These are phyloP conservation scores for Axea sp. DNA, from an alignment of 2,888 invertebrate genomes.

Conservation along the genomic window DNA sequence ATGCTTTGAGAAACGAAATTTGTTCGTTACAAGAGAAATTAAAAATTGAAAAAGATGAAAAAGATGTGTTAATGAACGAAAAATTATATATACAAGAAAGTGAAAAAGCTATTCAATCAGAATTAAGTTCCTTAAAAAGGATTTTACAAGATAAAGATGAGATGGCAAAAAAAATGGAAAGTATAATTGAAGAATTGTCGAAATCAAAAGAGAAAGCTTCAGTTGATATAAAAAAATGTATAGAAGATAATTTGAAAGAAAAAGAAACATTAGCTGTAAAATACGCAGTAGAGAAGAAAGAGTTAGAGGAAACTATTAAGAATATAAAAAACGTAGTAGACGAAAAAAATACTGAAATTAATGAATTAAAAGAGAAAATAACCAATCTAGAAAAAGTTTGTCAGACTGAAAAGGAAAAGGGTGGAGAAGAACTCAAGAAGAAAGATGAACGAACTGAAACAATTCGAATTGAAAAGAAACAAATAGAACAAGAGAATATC, in stretches of 20 bases:
- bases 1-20: slow-evolving; percentile 41
- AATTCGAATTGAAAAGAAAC: slow-evolving; percentile 66
- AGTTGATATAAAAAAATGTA: slow-evolving; percentile 58
- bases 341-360: slow-evolving; percentile 80
- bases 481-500: slow-evolving; percentile 77
- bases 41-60: slow-evolving; percentile 80
- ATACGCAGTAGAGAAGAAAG: slow-evolving; percentile 79
- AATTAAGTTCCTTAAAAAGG: slow-evolving; percentile 63
- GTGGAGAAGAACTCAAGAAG: slow-evolving; percentile 69
- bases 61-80: slow-evolving; percentile 80
- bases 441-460: slow-evolving; percentile 63
- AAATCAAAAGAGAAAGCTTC: slow-evolving; percentile 72
- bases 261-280: too few species aligned
- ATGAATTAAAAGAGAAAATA: slow-evolving; percentile 79
- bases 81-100: slow-evolving; percentile 81
- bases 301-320: too few species aligned
- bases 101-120: slow-evolving; percentile 69
- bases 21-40: slow-evolving; percentile 79
- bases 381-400: slow-evolving; percentile 74
- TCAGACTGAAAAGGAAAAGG: slow-evolving; percentile 65
- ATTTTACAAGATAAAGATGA: slow-evolving; percentile 67
- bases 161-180: slow-evolving; percentile 80
- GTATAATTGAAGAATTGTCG: slow-evolving; percentile 79
- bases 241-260: slow-evolving; percentile 62
- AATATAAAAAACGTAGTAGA: slow-evolving; percentile 65